Percentiles rank a stretch among this genome's conserved stretches.
phyloP scores from a whole-genome alignment of 2,797 vertebrate species.

The Odontamblyopus lacepedii region DNA sequence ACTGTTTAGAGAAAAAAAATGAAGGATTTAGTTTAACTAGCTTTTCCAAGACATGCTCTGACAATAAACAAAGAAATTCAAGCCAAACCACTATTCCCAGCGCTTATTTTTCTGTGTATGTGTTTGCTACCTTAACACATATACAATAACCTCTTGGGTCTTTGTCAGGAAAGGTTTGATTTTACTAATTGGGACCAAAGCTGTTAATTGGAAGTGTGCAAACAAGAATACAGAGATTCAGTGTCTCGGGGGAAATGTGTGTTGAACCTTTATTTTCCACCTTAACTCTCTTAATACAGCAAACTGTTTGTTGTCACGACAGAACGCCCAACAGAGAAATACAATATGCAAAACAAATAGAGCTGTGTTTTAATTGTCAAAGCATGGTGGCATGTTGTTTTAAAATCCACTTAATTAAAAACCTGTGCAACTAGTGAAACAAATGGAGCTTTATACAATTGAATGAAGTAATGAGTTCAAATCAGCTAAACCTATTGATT shows the following conservation, averaged over 20 bases:
- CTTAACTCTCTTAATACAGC: constrained; percentile 40
- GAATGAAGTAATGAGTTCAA: no score
- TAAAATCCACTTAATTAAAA: constrained; percentile 12
- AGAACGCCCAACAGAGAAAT: constrained; percentile 35
- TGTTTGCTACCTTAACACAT: constrained; percentile 55
- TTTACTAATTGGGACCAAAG: constrained; percentile 77
- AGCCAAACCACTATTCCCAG: constrained; percentile 44
- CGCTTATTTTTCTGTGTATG: constrained; percentile 32
- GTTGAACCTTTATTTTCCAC: constrained; percentile 69
- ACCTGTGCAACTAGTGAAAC: constrained; percentile 3
- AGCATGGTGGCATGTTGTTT: neutral
- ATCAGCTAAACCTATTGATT: no score
- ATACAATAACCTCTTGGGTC: constrained; percentile 58
- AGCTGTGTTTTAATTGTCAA: neutral
- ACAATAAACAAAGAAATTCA: constrained; percentile 43
- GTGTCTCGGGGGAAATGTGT: constrained; percentile 65
- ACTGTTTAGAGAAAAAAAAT: no score
- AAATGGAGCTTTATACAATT: neutral
- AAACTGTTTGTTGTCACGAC: constrained; percentile 43
- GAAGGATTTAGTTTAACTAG: neutral
- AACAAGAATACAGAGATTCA: constrained; percentile 63
- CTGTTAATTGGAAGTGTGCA: constrained; percentile 75
- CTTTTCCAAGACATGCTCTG: constrained; percentile 14
- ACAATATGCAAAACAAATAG: constrained; percentile 26
- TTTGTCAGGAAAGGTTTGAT: constrained; percentile 67